phyloP scores from a whole-genome alignment of 2,113 vertebrate genomes.

The Thamnophis sirtalis region DNA sequence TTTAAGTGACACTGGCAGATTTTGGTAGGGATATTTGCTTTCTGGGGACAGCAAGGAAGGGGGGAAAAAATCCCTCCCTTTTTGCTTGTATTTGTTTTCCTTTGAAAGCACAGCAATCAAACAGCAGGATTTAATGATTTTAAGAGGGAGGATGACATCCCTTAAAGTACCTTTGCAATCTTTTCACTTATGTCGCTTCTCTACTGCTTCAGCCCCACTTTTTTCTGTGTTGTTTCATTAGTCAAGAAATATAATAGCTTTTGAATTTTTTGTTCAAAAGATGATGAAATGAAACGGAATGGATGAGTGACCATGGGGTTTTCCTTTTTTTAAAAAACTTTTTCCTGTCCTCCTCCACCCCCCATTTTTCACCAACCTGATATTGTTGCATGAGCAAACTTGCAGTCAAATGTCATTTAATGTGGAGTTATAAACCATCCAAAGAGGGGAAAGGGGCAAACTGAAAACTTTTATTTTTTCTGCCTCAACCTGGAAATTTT shows the following conservation, averaged over 20 bases:
- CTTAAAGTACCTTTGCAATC: constrained; percentile 6
- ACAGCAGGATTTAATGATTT: constrained; percentile 26
- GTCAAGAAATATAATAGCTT: constrained; percentile 27
- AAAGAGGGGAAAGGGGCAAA: background rate
- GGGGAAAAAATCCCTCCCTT: background rate
- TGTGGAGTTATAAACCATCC: background rate
- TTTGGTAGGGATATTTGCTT: constrained; percentile 41
- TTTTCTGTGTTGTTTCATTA: constrained; percentile 29
- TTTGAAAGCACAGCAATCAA: constrained; percentile 32
- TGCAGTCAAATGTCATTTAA: background rate
- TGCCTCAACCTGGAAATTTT: too few species aligned
- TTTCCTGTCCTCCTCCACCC: background rate
- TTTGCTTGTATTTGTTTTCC: constrained; percentile 52
- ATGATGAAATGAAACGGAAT: constrained; percentile 14
- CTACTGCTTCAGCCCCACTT: constrained; percentile 22
- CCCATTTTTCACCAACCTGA: background rate
- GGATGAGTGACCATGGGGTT: background rate
- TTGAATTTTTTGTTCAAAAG: constrained; percentile 11
- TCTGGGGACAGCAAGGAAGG: constrained; percentile 44
- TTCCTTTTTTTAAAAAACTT: background rate
- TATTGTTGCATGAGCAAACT: background rate
- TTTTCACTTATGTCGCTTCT: constrained; percentile 30
- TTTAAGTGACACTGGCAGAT: constrained; percentile 53
- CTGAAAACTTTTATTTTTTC: background rate
- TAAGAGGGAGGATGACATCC: constrained; percentile 14